Conservation (phyloP, 1,140 invertebrate species). For the Antheraea pernyi region DNA sequence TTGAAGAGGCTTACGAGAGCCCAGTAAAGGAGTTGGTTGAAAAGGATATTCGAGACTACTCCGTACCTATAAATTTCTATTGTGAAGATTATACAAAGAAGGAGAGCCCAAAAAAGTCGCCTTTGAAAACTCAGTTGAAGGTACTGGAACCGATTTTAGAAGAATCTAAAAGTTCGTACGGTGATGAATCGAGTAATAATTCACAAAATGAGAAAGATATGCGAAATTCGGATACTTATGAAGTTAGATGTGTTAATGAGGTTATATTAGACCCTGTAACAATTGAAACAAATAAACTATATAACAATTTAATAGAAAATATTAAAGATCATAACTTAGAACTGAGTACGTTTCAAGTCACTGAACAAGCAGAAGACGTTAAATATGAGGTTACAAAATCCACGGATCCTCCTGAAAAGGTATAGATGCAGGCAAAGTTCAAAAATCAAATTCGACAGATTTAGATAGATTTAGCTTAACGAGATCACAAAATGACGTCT, state of each 20-base stretch:
- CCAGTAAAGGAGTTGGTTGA: constrained; percentile 70
- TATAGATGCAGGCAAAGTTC: background rate
- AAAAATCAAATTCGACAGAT: background rate
- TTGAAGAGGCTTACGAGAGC: constrained; percentile 65
- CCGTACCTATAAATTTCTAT: constrained; percentile 67
- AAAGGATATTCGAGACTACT: constrained; percentile 74
- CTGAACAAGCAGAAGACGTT: background rate
- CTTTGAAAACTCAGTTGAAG: constrained; percentile 39
- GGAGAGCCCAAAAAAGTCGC: constrained; percentile 44
- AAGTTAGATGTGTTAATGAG: background rate
- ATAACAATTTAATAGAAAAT: background rate
- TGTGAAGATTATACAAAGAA: constrained; percentile 58
- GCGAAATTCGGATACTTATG: constrained; percentile 7
- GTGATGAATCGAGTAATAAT: constrained; percentile 42
- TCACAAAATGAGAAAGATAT: constrained; percentile 19
- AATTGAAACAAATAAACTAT: background rate
- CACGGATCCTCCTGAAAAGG: background rate
- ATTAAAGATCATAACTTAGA: background rate
- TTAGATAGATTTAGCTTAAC: background rate
- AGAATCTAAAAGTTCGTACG: constrained; percentile 63
- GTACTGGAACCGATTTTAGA: constrained; percentile 65
- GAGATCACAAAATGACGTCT: constrained; percentile 15
- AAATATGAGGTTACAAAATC: background rate
- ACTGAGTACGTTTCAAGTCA: background rate
- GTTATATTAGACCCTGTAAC: background rate